These are phyloP conservation scores for Lydus trimaculatus DNA, from an alignment of 2,888 invertebrate genomes.

Conservation along the genomic window DNA sequence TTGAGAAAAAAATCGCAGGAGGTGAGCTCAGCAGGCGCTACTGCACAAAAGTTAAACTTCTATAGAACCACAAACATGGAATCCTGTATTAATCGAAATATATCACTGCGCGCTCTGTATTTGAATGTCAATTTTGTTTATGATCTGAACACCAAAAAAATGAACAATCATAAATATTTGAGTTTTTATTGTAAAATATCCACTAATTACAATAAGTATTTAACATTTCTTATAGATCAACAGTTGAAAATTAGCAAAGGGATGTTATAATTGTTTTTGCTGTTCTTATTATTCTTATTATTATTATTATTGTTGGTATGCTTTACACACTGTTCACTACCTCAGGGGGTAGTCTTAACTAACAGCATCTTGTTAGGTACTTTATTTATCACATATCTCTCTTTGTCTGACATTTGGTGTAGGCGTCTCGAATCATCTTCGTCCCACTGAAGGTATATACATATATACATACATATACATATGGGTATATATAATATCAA, in stretches of 20 bases:
- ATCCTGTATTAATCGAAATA: neutral
- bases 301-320: conserved; percentile 22
- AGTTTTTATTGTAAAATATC: neutral
- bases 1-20: conserved; percentile 10
- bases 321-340: conserved; percentile 54
- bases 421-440: conserved; percentile 22
- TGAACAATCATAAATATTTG: neutral
- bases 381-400: conserved; percentile 59
- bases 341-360: conserved; percentile 60
- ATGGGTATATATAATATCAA: conserved; percentile 1
- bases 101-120: neutral
- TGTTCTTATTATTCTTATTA: neutral
- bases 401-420: conserved; percentile 37
- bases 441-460: conserved; percentile 20
- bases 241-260: neutral
- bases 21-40: conserved; percentile 6
- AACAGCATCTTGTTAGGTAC: conserved; percentile 61
- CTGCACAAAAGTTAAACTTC: neutral
- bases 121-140: neutral
- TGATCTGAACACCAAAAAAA: too few species aligned
- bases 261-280: neutral
- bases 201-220: neutral
- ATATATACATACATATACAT: neutral
- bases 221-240: neutral
- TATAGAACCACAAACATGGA: neutral